These are phyloP conservation scores for Luperina testacea DNA, from an alignment of 2,888 invertebrate genomes.

Conservation along the genomic window DNA sequence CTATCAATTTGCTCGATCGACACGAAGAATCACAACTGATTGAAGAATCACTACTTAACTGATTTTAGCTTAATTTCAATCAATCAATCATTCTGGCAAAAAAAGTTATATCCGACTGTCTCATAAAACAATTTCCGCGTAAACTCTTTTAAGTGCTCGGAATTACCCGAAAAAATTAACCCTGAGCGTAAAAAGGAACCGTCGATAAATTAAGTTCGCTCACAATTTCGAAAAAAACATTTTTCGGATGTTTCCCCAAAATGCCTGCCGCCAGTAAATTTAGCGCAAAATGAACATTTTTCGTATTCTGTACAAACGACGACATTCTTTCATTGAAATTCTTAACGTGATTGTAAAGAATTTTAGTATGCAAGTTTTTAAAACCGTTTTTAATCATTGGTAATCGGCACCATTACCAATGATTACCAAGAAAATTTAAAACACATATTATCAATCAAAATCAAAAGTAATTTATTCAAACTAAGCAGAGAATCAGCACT, in stretches of 20 bases:
- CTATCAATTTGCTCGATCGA: background rate
- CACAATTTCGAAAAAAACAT: constrained; percentile 54
- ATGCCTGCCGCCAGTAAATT: constrained; percentile 46
- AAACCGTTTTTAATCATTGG: no score
- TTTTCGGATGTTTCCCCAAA: constrained; percentile 33
- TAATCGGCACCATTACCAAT: no score
- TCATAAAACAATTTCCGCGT: constrained; percentile 4
- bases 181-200: constrained; percentile 28
- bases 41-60: background rate
- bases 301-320: background rate
- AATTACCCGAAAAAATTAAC: constrained; percentile 44
- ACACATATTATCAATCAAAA: no score
- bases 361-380: no score
- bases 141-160: constrained; percentile 15
- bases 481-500: no score
- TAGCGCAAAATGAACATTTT: constrained; percentile 24
- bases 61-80: background rate
- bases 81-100: background rate
- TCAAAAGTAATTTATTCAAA: no score
- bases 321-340: no score
- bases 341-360: no score
- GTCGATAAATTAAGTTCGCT: constrained; percentile 53
- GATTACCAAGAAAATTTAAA: no score
- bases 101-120: background rate
- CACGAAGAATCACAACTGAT: background rate